Evolutionary conservation across 2,888 invertebrate genomes (phyloP).

Genomic region (Eupithecia insigniata): DNA sequence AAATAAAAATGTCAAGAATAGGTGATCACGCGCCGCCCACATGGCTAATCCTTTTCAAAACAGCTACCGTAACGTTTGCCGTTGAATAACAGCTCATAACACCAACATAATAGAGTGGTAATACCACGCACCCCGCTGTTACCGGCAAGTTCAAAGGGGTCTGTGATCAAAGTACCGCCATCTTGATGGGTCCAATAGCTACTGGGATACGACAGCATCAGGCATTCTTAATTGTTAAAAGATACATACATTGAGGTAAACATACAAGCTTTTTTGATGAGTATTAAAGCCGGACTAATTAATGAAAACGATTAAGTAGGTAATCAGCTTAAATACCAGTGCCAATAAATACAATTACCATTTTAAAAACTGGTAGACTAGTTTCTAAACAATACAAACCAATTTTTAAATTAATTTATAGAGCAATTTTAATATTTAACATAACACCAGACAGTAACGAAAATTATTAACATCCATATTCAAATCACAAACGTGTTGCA

Average conservation of each 20-base stretch:
- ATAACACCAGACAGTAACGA: not conserved
- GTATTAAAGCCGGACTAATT: not conserved
- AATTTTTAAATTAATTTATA: not conserved
- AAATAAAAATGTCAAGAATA: not conserved
- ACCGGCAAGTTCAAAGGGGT: constrained; percentile 70
- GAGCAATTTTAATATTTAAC: not conserved
- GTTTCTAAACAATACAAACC: not conserved
- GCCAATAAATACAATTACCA: not conserved
- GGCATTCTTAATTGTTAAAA: constrained; percentile 17
- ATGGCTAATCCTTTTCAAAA: not conserved
- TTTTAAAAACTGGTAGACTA: not conserved
- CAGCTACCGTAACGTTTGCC: constrained; percentile 3
- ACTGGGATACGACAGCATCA: constrained; percentile 61
- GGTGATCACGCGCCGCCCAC: constrained; percentile 12
- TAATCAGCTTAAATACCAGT: not conserved
- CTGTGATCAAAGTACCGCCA: constrained; percentile 71
- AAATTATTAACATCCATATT: not conserved
- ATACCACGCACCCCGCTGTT: constrained; percentile 63
- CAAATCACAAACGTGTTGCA: not conserved
- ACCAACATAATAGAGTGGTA: constrained; percentile 58
- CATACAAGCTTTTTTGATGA: constrained; percentile 6
- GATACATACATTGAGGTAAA: constrained; percentile 13
- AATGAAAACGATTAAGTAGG: not conserved
- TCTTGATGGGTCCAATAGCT: constrained; percentile 67
- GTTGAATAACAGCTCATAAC: constrained; percentile 34